Percentiles rank a stretch among this genome's conserved stretches.
Evolutionary conservation across 2,888 invertebrate genomes (phyloP).

Genomic region (Nemapogon koenigi): DNA sequence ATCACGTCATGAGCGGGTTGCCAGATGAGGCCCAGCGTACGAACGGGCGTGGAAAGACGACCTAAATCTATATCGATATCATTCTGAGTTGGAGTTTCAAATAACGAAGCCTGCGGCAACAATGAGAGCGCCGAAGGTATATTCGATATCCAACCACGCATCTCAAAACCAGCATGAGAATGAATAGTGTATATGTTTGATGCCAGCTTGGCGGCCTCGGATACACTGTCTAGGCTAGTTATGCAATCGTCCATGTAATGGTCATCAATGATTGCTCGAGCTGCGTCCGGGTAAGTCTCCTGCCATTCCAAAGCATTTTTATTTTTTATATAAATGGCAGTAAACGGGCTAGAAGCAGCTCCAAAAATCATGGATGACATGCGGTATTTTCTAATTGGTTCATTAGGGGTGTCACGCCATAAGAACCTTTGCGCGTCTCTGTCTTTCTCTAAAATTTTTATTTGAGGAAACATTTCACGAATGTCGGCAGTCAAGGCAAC

Average conservation of each 20-base stretch:
- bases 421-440: constrained; percentile 13
- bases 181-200: not conserved
- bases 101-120: not conserved
- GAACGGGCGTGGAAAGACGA: not conserved
- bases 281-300: constrained; percentile 13
- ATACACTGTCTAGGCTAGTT: constrained; percentile 13
- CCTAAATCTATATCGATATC: constrained; percentile 2
- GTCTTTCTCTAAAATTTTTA: constrained; percentile 17
- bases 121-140: not conserved
- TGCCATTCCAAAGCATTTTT: constrained; percentile 16
- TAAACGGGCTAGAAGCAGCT: constrained; percentile 15
- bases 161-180: not conserved
- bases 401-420: constrained; percentile 9
- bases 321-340: constrained; percentile 19
- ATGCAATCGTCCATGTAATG: constrained; percentile 19
- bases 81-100: no score
- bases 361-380: constrained; percentile 21
- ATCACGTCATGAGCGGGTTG: not conserved
- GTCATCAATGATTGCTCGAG: constrained; percentile 13
- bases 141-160: constrained; percentile 2
- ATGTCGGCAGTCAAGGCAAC: constrained; percentile 21
- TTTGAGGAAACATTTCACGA: constrained; percentile 16
- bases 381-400: constrained; percentile 13
- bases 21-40: not conserved
- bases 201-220: constrained; percentile 12